Percentiles rank a stretch among this genome's conserved stretches.
phyloP scores from a whole-genome alignment of 2,113 vertebrate genomes.

The Scytalopus superciliaris region DNA sequence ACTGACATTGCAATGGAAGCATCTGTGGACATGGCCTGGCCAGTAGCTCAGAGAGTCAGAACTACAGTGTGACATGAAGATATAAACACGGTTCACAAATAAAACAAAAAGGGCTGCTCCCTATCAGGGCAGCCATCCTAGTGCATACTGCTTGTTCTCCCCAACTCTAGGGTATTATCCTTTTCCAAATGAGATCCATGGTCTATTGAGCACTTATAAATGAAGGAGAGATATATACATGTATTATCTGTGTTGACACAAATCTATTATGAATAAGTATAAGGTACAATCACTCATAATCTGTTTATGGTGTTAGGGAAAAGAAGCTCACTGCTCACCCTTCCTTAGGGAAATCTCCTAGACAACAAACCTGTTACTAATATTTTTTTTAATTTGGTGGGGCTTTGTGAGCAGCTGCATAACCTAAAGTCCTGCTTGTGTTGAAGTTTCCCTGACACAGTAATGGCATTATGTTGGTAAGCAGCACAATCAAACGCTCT shows the following conservation, averaged over 20 bases:
- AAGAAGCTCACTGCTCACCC: background rate
- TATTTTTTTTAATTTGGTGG: constrained; percentile 8
- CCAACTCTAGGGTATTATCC: rapidly evolving
- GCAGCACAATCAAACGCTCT: background rate
- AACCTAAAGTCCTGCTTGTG: background rate
- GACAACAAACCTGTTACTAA: background rate
- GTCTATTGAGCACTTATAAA: background rate
- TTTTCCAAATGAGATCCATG: background rate
- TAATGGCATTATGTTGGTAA: background rate
- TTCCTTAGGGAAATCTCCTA: constrained; percentile 8
- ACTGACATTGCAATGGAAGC: rapidly evolving
- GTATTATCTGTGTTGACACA: background rate
- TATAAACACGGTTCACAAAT: background rate
- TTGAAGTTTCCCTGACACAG: background rate
- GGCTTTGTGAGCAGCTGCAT: background rate
- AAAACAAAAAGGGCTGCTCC: background rate
- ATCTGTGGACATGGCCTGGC: background rate
- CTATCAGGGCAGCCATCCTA: background rate
- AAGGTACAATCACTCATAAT: background rate
- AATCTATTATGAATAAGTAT: background rate
- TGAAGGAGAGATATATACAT: background rate
- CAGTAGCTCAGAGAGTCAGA: background rate
- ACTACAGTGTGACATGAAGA: background rate
- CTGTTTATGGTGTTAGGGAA: background rate
- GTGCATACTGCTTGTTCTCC: background rate